Conservation (phyloP, 2,888 invertebrate species). For the Sabatieria punctata region DNA sequence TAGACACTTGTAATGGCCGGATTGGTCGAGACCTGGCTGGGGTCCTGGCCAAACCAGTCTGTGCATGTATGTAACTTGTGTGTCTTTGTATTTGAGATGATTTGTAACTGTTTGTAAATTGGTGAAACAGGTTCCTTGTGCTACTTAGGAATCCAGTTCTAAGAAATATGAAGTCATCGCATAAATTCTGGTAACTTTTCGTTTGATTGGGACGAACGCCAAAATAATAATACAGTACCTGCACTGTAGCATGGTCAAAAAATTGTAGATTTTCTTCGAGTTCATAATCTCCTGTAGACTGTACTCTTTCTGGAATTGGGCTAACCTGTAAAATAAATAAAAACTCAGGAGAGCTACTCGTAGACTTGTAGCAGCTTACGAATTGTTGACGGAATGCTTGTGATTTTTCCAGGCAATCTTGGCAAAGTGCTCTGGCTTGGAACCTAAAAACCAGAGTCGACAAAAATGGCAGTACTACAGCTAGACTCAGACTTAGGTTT, state of each 20-base stretch:
- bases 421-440: constrained; percentile 75
- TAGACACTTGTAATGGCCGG: too few species aligned
- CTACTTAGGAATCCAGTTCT: too few species aligned
- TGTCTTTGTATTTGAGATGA: too few species aligned
- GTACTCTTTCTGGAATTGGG: constrained; percentile 83
- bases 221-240: constrained; percentile 40
- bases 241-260: constrained; percentile 86
- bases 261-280: constrained; percentile 71
- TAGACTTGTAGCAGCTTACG: constrained; percentile 41
- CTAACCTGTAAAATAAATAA: constrained; percentile 44
- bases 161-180: too few species aligned
- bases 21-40: too few species aligned
- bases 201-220: too few species aligned
- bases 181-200: too few species aligned
- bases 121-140: too few species aligned
- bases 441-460: constrained; percentile 38
- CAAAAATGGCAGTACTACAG: not conserved
- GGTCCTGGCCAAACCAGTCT: too few species aligned
- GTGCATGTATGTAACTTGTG: too few species aligned
- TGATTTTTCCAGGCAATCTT: constrained; percentile 98
- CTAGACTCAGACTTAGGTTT: not conserved
- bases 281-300: constrained; percentile 70
- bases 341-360: not conserved
- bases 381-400: constrained; percentile 85
- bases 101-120: too few species aligned